Base-by-base conservation (phyloP, 2,888 invertebrate genomes). In the Cheilosia vulpina region DNA sequence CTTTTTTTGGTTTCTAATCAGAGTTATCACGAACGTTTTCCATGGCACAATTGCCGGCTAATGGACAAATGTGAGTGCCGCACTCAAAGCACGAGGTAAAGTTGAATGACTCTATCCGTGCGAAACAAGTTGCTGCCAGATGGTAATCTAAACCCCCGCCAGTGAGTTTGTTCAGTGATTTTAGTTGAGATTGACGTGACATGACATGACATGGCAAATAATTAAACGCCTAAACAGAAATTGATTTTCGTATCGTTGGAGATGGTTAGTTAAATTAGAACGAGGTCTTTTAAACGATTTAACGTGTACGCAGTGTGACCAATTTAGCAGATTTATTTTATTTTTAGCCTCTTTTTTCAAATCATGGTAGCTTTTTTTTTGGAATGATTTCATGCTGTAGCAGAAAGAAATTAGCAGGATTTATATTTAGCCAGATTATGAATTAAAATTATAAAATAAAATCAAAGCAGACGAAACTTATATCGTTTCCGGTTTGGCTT, bases 101-200 rank as follows among this genome's bases (percentile, higher is more conserved):
- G 53, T 73, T 77, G 62, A 77, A 77, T 77, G 69, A 69, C 77
- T 60, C 45, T 53, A 45, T 31, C 27, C 27, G 27, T 57, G 66
- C 52, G 27, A 13, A 63, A 31, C 27, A n/a, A 47, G n/a, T 52
- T 21, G 63, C 60, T 47, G 24, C 15, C 43, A 41, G 66, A 76
- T 66, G 57, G 50, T 52, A 17, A 55, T 68, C 60, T 31, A n/a
- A 68, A 38, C 69, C 77, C 77, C 69, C 77, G 24, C 68, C 9
- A 24, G 11, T 19, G 38, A 7, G 13, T 13, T 38, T 13, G 38
- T 13, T 13, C 13, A 38, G 17, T 38, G 60, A 52, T 27, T 24
- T 43, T 19, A 68, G 68, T 60, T 68, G 62, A 62, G 53, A 62
- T 53, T 77, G 77, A 77, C 62, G 24, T 68, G 62, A 68, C 68